These are phyloP conservation scores for Notarius quadriscutis DNA, from an alignment of 2,113 vertebrate species.

Conservation along the genomic window DNA sequence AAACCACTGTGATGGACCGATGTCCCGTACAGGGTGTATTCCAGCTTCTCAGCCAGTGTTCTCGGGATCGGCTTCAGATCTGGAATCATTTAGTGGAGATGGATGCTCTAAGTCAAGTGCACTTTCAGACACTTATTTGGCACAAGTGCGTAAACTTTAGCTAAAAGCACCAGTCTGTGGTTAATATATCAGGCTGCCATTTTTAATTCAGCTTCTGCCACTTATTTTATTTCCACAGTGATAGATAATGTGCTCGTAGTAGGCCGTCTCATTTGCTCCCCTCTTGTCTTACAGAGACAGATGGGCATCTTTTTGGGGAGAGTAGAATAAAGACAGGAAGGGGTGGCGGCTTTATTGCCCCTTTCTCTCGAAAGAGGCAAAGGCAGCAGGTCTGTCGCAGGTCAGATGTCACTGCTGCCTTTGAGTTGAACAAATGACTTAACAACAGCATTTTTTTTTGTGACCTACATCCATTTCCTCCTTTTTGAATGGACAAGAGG, in stretches of 20 bases:
- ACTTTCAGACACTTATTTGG: background rate
- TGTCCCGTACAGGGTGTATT: background rate
- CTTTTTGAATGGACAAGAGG: slow-evolving; percentile 22
- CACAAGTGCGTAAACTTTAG: background rate
- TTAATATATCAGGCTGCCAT: slow-evolving; percentile 8
- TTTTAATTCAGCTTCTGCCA: slow-evolving; percentile 35
- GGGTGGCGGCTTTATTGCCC: slow-evolving; percentile 48
- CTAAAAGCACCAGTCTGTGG: background rate
- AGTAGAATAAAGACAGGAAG: slow-evolving; percentile 51
- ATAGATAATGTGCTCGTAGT: slow-evolving; percentile 32
- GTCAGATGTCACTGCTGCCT: slow-evolving; percentile 58
- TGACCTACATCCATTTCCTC: slow-evolving; percentile 48
- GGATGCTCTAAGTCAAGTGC: background rate
- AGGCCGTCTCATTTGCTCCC: slow-evolving; percentile 33
- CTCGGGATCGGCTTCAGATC: background rate
- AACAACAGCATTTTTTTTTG: slow-evolving; percentile 49
- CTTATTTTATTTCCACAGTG: slow-evolving; percentile 39
- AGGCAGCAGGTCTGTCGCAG: slow-evolving; percentile 28
- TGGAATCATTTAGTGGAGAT: background rate
- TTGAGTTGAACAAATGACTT: slow-evolving; percentile 44
- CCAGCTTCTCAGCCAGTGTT: background rate
- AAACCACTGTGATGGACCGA: background rate
- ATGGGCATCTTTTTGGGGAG: slow-evolving; percentile 40
- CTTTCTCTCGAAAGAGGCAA: slow-evolving; percentile 24
- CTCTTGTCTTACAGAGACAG: slow-evolving; percentile 35